phyloP scores from a whole-genome alignment of 2,797 vertebrate species.

The Silurus aristotelis region DNA sequence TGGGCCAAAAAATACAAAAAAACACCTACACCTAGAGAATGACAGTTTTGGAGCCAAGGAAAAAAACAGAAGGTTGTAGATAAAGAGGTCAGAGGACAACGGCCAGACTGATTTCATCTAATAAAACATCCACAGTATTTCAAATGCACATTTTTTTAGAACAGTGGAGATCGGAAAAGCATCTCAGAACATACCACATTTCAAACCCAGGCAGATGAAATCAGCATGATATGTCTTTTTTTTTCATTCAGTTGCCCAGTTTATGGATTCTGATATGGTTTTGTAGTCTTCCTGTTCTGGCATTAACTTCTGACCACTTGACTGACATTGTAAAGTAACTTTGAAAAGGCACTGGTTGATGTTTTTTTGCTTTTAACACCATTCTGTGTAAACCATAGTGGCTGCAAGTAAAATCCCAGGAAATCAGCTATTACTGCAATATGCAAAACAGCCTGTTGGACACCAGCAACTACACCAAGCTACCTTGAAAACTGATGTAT shows the following conservation, averaged over 20 bases:
- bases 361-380: background rate
- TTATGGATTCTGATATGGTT: background rate
- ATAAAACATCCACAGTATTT: background rate
- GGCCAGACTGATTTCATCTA: background rate
- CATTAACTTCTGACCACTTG: background rate
- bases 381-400: background rate
- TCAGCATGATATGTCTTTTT: background rate
- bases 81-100: background rate
- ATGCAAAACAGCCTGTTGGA: background rate
- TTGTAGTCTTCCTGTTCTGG: background rate
- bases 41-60: background rate
- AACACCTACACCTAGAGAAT: background rate
- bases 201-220: background rate
- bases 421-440: background rate
- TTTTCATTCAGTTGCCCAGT: background rate
- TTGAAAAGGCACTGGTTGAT: too few relatives aligned
- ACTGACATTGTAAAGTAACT: too few relatives aligned
- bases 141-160: background rate
- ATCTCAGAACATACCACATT: background rate
- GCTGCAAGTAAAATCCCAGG: background rate
- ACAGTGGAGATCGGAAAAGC: background rate
- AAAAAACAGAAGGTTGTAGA: background rate
- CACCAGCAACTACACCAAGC: background rate
- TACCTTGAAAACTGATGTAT: background rate
- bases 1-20: background rate